These are phyloP conservation scores for Ovibos moschatus DNA, from an alignment of 2,113 vertebrate species.

Conservation along the genomic window DNA sequence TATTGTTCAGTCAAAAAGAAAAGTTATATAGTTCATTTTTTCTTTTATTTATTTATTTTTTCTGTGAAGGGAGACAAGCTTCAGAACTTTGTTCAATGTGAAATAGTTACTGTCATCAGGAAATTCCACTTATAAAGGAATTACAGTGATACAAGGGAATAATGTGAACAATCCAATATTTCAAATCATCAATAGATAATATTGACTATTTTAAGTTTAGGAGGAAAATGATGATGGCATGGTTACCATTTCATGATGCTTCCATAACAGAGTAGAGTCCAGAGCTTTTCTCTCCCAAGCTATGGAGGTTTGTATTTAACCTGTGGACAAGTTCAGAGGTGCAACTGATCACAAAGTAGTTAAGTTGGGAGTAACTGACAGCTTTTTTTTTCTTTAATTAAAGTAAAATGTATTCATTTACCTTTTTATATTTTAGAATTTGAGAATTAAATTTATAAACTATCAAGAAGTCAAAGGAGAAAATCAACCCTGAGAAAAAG, in stretches of 20 bases:
- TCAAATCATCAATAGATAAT: neutral
- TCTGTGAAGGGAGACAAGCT: neutral
- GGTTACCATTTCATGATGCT: neutral
- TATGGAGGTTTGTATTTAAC: neutral
- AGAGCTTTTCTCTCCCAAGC: neutral
- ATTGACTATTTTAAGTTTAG: neutral
- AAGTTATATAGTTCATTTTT: neutral
- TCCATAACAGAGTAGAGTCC: neutral
- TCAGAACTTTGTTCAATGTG: neutral
- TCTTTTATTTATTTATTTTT: neutral
- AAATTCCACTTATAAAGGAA: neutral
- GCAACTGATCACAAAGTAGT: neutral
- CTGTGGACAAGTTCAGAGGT: accelerated
- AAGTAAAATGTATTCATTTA: neutral
- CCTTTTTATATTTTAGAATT: neutral
- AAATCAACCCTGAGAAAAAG: neutral
- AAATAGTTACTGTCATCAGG: neutral
- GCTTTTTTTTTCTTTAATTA: neutral
- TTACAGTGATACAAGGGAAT: neutral
- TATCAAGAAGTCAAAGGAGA: neutral
- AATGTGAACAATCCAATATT: neutral
- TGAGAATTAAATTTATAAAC: neutral
- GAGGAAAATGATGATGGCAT: neutral
- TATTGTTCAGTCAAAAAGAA: neutral
- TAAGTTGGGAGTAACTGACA: neutral